Evolutionary conservation across 2,888 invertebrate genomes (phyloP).

Genomic region (Eupithecia centaureata): DNA sequence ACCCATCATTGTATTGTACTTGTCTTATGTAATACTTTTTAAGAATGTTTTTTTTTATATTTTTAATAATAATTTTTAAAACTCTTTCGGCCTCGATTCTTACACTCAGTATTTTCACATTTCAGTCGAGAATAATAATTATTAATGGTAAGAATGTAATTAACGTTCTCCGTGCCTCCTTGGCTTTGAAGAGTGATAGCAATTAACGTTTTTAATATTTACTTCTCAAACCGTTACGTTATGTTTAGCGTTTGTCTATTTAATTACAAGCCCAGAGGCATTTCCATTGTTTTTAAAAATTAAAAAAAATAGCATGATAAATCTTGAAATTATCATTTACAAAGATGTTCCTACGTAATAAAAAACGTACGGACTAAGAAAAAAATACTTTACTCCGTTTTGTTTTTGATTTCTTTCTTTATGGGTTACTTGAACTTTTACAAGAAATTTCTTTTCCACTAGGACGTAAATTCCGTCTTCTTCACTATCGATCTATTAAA

Average conservation of each 20-base stretch:
- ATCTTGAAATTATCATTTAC: background rate
- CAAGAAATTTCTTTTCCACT: too few species aligned
- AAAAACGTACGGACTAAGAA: too few species aligned
- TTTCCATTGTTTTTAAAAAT: slow-evolving; percentile 41
- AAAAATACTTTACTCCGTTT: too few species aligned
- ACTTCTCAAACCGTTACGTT: slow-evolving; percentile 28
- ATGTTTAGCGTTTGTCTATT: slow-evolving; percentile 33
- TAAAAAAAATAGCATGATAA: background rate
- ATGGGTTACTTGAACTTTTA: too few species aligned
- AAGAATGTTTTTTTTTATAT: background rate
- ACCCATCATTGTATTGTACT: too few species aligned
- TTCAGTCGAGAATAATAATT: background rate
- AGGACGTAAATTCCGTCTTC: too few species aligned
- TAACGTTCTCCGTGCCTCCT: slow-evolving; percentile 22
- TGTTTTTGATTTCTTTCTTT: too few species aligned
- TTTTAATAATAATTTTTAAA: background rate
- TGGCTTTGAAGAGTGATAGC: slow-evolving; percentile 32
- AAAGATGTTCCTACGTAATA: background rate
- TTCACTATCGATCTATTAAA: too few species aligned
- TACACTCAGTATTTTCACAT: background rate
- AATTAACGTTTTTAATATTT: slow-evolving; percentile 34
- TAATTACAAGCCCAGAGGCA: slow-evolving; percentile 29
- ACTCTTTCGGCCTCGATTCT: background rate
- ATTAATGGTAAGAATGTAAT: slow-evolving; percentile 8
- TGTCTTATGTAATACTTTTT: too few species aligned